Base-by-base conservation (phyloP, 2,797 vertebrate species). In the Siniperca scherzeri region DNA sequence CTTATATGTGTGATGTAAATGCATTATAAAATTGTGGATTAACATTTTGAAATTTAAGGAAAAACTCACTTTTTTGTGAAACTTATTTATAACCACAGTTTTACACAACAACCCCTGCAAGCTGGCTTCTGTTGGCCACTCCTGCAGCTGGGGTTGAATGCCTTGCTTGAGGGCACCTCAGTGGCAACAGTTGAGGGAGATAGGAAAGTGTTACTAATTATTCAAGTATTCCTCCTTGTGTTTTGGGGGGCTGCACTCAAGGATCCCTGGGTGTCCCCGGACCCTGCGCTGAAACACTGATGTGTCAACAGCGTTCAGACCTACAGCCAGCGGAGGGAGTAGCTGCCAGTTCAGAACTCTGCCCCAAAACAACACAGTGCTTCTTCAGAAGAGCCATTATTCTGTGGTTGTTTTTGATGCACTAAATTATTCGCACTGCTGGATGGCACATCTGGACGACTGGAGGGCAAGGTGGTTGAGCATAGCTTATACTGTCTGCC, bases 401-500 rank as follows among this genome's bases (percentile, higher is more conserved):
- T 74, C 30, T 16, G 80, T 61, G 33, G 40, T 80, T 85, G 84
- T 84, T 90, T 87, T 87, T 70, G 74, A 81, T 75, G 70, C 80
- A 33, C 69, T 87, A 33, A 87, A 92, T 92, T 88, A 91, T 89
- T 84, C 62, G 67, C 91, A 40, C 79, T 42, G 91, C 89, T 91
- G 91, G 85, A 84, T 91, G 84, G 83, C 91, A 93, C 94, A 94
- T 93, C 91, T 94, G 93, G 90, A 92, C 50, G 73, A 85, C 93
- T 85, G 79, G 75, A 85, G 91, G 92, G 89, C 86, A 82, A 80
- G 86, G 82, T 89, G 88, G 82, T 61, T 83, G 77, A 84, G 88
- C 82, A 19, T 62, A 82, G 87, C 84, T 87, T 74, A 22, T 64
- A 62, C 82, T 84, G 77, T 85, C 82, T 87, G 74, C 77, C 78